phyloP scores from a whole-genome alignment of 1,140 invertebrate species.

The Ooceraea biroi region DNA sequence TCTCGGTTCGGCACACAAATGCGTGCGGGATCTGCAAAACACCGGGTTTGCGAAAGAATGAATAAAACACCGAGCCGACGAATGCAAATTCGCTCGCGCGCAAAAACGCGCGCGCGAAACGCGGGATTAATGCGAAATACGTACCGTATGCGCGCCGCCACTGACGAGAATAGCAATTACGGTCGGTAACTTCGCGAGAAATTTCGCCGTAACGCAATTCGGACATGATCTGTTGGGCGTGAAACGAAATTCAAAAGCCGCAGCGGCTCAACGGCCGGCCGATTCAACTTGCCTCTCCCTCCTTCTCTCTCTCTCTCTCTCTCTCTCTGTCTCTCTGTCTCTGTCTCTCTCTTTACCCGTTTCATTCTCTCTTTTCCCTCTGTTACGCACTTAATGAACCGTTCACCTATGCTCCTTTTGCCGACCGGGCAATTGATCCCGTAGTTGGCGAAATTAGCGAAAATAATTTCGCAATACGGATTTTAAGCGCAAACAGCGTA shows the following conservation, averaged over 20 bases:
- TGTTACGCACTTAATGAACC: conserved; percentile 60
- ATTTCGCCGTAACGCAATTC: conserved; percentile 51
- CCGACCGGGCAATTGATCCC: not conserved
- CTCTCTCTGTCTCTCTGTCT: not conserved
- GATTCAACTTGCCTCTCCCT: not conserved
- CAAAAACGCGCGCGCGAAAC: conserved; percentile 46
- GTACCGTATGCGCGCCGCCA: not conserved
- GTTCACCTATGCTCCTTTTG: conserved; percentile 9
- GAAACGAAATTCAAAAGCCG: conserved; percentile 61
- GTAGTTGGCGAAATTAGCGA: not conserved
- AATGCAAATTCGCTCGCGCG: conserved; percentile 43
- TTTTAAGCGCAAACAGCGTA: not conserved
- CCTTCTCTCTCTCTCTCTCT: not conserved
- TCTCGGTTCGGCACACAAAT: conserved; percentile 15
- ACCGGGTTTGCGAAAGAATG: conserved; percentile 7
- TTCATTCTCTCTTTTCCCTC: no score
- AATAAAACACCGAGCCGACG: conserved; percentile 14
- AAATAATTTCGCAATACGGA: not conserved
- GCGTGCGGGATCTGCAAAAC: not conserved
- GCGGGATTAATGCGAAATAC: conserved; percentile 49
- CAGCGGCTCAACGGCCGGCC: not conserved
- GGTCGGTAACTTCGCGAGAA: conserved; percentile 50
- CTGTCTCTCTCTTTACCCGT: no score
- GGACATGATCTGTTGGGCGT: conserved; percentile 58
- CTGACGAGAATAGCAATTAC: conserved; percentile 57